phyloP scores from a whole-genome alignment of 2,888 invertebrate species.

The Noctua janthina region DNA sequence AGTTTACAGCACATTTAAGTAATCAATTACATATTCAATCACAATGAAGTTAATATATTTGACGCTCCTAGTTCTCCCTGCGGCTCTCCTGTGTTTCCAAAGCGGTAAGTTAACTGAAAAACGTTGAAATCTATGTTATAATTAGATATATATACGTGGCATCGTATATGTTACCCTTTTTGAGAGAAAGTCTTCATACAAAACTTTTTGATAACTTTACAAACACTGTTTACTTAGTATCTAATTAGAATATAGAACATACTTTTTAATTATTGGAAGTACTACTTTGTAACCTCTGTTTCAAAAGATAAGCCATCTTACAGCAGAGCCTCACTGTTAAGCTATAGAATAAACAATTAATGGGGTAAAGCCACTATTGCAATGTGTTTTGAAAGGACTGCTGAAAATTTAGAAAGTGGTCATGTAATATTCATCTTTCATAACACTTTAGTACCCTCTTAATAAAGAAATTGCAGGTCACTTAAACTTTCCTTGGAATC shows the following conservation, averaged over 20 bases:
- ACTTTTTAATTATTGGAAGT: conserved; percentile 7
- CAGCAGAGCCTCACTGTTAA: not conserved
- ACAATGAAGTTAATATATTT: conserved; percentile 93
- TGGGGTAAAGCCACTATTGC: not conserved
- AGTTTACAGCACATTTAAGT: conserved; percentile 71
- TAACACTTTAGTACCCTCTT: not conserved
- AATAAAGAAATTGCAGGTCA: conserved; percentile 1
- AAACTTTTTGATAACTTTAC: not conserved
- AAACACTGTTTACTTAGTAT: not conserved
- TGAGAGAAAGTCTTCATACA: conserved; percentile 76
- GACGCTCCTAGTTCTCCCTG: conserved; percentile 92
- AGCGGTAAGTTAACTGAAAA: conserved; percentile 91
- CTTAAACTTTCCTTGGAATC: not conserved
- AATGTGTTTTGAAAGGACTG: not conserved
- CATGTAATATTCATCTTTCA: conserved; percentile 18
- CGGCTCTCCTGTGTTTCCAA: conserved; percentile 93
- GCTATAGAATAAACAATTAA: not conserved
- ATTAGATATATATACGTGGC: conserved; percentile 85
- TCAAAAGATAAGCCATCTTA: conserved; percentile 14
- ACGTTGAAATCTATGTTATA: conserved; percentile 67
- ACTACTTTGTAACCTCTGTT: conserved; percentile 37
- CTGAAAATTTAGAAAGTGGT: conserved; percentile 12
- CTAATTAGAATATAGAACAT: not conserved
- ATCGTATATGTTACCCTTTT: conserved; percentile 73
- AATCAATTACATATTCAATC: conserved; percentile 70